Evolutionary conservation across 30 jellyfish, hydroid and myxozoan species (phyloP).

Genomic region (Turritopsis rubra): DNA sequence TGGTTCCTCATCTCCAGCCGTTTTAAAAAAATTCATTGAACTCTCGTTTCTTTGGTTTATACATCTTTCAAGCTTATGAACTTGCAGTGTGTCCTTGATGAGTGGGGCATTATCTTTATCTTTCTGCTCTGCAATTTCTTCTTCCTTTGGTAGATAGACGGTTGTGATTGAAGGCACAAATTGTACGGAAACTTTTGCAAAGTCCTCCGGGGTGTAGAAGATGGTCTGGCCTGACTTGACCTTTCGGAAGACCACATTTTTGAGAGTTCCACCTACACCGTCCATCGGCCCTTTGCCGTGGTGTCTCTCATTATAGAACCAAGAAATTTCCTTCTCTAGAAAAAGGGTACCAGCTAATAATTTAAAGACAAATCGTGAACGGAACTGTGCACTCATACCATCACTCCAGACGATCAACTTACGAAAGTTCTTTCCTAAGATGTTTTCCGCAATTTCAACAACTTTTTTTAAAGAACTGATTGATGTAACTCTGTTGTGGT

Average conservation of each 20-base stretch:
- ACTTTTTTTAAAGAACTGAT: constrained; percentile 19
- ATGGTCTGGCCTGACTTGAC: not conserved
- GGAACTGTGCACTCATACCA: constrained; percentile 36
- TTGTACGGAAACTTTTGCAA: not conserved
- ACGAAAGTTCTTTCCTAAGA: too few relatives aligned
- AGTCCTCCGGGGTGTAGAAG: not conserved
- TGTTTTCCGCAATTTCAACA: not conserved
- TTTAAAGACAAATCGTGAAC: constrained; percentile 29
- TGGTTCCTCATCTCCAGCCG: too few relatives aligned
- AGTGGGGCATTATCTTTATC: not conserved
- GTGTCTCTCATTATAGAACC: not conserved
- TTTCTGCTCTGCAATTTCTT: not conserved
- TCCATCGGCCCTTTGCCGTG: constrained; percentile 6
- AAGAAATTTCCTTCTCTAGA: not conserved
- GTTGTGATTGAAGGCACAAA: not conserved
- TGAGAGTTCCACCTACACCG: not conserved
- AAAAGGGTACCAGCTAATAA: constrained; percentile 7
- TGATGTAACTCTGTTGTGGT: constrained; percentile 30
- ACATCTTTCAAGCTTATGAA: not conserved
- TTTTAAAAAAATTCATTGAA: too few relatives aligned
- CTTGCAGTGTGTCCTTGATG: not conserved
- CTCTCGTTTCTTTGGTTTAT: not conserved
- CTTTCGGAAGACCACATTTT: not conserved
- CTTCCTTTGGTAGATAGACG: not conserved
- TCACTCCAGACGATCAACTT: constrained; percentile 33